Base-by-base conservation (phyloP, 2,113 vertebrate species). In the Eulemur macaco region DNA sequence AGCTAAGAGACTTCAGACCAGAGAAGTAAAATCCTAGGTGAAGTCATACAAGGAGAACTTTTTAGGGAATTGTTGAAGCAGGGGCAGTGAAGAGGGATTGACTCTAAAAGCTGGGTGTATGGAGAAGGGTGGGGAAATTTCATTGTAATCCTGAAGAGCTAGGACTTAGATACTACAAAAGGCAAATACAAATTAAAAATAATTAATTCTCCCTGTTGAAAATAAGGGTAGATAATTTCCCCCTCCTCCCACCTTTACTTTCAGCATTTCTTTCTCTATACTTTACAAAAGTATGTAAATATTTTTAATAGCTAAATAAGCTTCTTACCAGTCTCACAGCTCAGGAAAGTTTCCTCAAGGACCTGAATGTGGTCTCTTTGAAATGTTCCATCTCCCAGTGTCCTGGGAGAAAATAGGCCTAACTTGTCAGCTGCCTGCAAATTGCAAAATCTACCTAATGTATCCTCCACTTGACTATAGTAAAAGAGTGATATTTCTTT, bases 181-280 rank as follows among this genome's bases (percentile, higher is more conserved):
- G 31, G 64, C 63, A 85, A 89, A 64, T 71, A 37, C n/a, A 64
- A 89, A 84, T 56, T 12, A 27, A 78, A 89, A 88, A 42, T 63
- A 71, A 77, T 56, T 56, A 21, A 56, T 56, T 21, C 54, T 56
- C 54, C 54, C 54, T 31, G 13, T 34, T 58, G 29, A 77, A 87
- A 63, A 87, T 66, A n/a, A 86, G 18, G 68, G 11, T 54, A 89
- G 88, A 64, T 37, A 76, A 12, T 47, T 27, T 45, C 23, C 25
- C 25, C 6, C 10, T 15, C 42, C 20, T 6, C 9, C 8, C 31
- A 27, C 27, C 18, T 56, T 74, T 52, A n/a, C 50, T 69, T 87
- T 86, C 56, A 58, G 71, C n/a, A 66, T 74, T 95, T 94, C 73
- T 74, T 95, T 94, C 80, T 74, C 17, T 47, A 45, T 29, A 25